These are phyloP conservation scores for Aphrophora alni DNA, from an alignment of 2,888 invertebrate genomes.

Conservation along the genomic window DNA sequence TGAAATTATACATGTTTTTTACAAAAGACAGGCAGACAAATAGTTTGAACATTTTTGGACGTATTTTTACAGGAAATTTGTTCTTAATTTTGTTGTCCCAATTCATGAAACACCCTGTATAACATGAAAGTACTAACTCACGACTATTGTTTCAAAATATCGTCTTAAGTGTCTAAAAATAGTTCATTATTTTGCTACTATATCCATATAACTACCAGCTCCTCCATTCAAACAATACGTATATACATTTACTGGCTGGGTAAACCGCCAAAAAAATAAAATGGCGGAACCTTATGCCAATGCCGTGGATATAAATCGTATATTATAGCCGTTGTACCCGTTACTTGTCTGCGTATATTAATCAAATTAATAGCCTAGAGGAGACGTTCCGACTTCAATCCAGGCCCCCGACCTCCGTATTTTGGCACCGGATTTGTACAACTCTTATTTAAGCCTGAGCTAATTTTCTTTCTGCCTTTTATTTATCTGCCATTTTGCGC, in stretches of 20 bases:
- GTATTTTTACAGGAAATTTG: too few relatives aligned
- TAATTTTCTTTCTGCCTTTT: neutral
- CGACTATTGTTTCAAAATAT: neutral
- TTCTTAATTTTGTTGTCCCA: too few relatives aligned
- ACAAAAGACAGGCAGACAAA: too few relatives aligned
- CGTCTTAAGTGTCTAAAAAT: neutral
- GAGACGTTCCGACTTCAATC: too few relatives aligned
- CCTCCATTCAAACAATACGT: too few relatives aligned
- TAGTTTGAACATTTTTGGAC: too few relatives aligned
- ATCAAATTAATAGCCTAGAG: neutral
- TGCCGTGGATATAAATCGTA: neutral
- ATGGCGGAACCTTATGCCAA: neutral
- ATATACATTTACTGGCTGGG: neutral
- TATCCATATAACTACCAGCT: neutral
- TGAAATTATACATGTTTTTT: too few relatives aligned
- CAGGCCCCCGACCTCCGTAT: neutral
- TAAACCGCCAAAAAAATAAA: neutral
- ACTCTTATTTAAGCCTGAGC: neutral
- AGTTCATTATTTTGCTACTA: neutral
- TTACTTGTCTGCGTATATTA: neutral
- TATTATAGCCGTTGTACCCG: neutral
- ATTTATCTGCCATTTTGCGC: neutral
- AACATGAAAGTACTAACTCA: too few relatives aligned
- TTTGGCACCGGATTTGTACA: neutral
- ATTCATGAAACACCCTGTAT: too few relatives aligned